Percentiles rank a stretch among this genome's conserved stretches.
These are phyloP conservation scores for Zoanthus sociatus DNA, from an alignment of 92 coral and sea anemone species.

Conservation along the genomic window DNA sequence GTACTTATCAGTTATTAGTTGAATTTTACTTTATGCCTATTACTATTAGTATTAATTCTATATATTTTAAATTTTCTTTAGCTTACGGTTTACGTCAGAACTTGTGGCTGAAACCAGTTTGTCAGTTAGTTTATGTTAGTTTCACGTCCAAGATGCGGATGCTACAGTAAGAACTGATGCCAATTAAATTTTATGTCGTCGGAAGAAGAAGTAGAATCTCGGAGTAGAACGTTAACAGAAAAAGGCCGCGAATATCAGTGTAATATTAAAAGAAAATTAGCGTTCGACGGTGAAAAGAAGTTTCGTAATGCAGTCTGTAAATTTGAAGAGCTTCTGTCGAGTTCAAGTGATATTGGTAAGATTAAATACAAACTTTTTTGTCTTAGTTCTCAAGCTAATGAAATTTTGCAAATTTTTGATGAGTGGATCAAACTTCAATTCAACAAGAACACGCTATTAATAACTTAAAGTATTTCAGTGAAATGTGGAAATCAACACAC, in stretches of 20 bases:
- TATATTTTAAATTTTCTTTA: too few species aligned
- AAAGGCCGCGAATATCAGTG: constrained; percentile 5
- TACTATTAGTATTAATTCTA: too few species aligned
- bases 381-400: constrained; percentile 22
- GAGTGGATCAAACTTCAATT: constrained; percentile 1
- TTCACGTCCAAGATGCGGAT: too few species aligned
- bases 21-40: too few species aligned
- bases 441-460: constrained; percentile 11
- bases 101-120: too few species aligned
- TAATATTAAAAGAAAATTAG: constrained; percentile 7
- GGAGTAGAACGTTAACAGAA: neutral
- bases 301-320: neutral
- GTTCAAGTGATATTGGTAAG: neutral
- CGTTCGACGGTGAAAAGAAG: constrained; percentile 14
- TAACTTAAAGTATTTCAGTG: neutral
- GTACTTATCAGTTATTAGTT: too few species aligned
- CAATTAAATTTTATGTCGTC: neutral
- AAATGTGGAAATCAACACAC: constrained; percentile 47
- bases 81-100: too few species aligned
- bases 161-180: neutral
- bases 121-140: too few species aligned
- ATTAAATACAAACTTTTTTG: constrained; percentile 7
- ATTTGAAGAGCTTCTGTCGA: constrained; percentile 7
- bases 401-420: constrained; percentile 29
- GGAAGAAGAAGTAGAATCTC: neutral